A percentile compares a stretch with the other conserved stretches of the same genome.
Conservation (phyloP, 2,797 vertebrate species). For the Florisuga fusca region DNA sequence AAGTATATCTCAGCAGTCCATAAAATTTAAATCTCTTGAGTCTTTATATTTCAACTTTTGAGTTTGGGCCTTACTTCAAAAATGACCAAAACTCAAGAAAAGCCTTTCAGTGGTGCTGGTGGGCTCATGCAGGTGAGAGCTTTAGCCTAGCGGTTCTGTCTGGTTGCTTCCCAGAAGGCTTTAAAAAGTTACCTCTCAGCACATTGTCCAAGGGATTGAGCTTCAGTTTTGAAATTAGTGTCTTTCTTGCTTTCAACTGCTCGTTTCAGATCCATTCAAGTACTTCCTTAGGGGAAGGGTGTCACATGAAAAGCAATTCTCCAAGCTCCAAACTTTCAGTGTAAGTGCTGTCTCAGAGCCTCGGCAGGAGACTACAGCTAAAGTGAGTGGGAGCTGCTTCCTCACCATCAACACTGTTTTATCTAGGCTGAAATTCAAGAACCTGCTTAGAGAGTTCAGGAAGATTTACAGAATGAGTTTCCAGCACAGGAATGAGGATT, state of each 20-base stretch:
- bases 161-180: background rate
- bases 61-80: background rate
- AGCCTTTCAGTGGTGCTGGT: background rate
- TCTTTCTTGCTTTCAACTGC: background rate
- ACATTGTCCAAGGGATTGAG: background rate
- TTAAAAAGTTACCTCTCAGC: background rate
- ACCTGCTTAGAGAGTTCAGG: background rate
- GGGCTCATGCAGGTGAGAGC: background rate
- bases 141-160: background rate
- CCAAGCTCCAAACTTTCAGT: accelerated
- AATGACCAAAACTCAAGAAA: background rate
- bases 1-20: background rate
- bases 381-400: background rate
- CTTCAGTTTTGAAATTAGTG: background rate
- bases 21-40: background rate
- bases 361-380: background rate
- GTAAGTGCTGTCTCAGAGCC: background rate
- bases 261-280: background rate
- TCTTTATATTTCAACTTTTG: background rate
- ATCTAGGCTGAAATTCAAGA: background rate
- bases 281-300: background rate
- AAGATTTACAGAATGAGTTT: background rate
- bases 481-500: background rate
- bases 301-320: background rate
- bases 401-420: background rate